Evolutionary conservation across 2,888 invertebrate species (phyloP), one percentile per base, ranked within the genome.

Genomic region (Heliconius sara): DNA sequence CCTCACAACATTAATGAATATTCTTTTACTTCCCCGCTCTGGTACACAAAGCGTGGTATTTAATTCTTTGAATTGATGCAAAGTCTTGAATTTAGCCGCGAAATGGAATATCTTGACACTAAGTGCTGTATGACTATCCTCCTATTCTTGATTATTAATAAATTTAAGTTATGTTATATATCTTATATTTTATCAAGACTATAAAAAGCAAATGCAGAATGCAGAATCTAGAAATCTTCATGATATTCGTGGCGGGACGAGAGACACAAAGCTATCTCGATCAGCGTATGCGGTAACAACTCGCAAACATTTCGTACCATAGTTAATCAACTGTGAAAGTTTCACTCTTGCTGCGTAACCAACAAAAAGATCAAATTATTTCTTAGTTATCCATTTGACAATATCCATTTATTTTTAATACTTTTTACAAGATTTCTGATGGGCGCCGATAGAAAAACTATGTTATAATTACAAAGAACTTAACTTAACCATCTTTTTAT

Each of bases 281-380:
- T 86, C 84, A 47, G 82, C 78, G 82, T 80, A 82, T 87, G 86
- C 86, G 83, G 88, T 89, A 88, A 89, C 85, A 85, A 76, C 79
- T 85, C 78, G 84, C 81, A 81, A 86, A 85, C 86, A 88, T 85
- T 87, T 75, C 72, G 72, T 77, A 84, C 85, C 87, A 85, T 85
- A 85, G 79, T 85, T 86, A 89, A 89, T 89, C 85, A 87, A 83
- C 85, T 88, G 88, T 86, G 88, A 89, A 90, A 89, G 89, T 88
- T 82, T 60, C 73, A 63, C 68, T 72, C 22, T 52, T 19, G 30
- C 65, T 71, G 34, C 72, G 72, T 65, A 72, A 77, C 78, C 68
- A 68, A 74, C 27, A 60, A 78, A 74, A 73, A 60, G 10, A 52
- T 25, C 30, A 63, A 67, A 52, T 43, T 25, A 67, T 12, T 70